Conservation (phyloP, 2,113 vertebrate species). For the Procapra przewalskii region DNA sequence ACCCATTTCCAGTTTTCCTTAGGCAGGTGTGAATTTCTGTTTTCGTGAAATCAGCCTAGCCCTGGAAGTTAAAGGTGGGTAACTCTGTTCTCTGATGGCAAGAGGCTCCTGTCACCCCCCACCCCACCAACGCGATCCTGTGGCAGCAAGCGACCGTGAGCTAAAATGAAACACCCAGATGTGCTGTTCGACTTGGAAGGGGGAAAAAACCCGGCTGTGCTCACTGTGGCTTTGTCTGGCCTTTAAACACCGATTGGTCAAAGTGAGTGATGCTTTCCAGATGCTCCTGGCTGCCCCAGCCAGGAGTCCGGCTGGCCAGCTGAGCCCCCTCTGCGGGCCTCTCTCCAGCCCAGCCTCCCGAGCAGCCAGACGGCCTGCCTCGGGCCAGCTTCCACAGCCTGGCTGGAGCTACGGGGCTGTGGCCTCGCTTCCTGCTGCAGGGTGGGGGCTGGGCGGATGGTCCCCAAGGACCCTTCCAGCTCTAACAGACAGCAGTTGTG, state of each 20-base stretch:
- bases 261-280: conserved; percentile 47
- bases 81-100: not conserved
- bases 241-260: not conserved
- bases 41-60: accelerated
- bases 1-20: not conserved
- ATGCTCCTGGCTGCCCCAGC: conserved; percentile 13
- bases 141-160: not conserved
- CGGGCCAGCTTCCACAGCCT: not conserved
- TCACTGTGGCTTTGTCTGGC: not conserved
- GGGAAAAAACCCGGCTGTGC: not conserved
- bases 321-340: not conserved
- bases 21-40: not conserved
- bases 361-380: not conserved
- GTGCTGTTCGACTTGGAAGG: not conserved
- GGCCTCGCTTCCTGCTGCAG: not conserved
- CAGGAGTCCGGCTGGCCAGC: conserved; percentile 10
- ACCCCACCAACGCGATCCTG: accelerated
- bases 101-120: not conserved
- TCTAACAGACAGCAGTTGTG: not conserved
- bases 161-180: not conserved
- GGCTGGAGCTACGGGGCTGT: not conserved
- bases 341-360: not conserved
- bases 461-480: not conserved
- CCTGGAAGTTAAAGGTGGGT: not conserved
- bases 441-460: not conserved